A percentile compares a stretch with the other conserved stretches of the same genome.
phyloP scores from a whole-genome alignment of 1,140 invertebrate genomes.

The Drosophila grimshawi region DNA sequence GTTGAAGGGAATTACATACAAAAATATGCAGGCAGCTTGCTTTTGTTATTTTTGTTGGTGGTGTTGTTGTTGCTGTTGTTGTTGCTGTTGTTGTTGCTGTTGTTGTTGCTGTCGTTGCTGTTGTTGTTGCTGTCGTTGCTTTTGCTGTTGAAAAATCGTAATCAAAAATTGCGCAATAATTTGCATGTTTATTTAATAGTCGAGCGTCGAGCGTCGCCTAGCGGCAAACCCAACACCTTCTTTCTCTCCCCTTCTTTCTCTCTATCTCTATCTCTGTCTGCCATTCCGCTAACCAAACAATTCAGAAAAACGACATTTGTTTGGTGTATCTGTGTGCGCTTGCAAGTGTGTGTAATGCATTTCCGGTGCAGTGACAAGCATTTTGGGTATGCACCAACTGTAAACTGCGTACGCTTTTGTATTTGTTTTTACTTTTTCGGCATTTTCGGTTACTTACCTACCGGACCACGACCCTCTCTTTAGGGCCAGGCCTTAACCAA shows the following conservation, averaged over 20 bases:
- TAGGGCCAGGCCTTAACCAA: background rate
- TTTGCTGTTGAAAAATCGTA: conserved; percentile 65
- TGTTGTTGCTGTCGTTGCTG: conserved; percentile 25
- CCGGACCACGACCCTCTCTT: conserved; percentile 11
- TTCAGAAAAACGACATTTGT: conserved; percentile 52
- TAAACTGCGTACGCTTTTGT: conserved; percentile 52
- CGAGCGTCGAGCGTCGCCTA: conserved; percentile 29
- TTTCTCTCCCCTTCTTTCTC: background rate
- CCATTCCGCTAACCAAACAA: background rate
- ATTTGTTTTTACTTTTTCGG: conserved; percentile 52
- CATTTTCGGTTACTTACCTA: conserved; percentile 50
- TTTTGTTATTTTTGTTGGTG: background rate
- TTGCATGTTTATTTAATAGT: conserved; percentile 82
- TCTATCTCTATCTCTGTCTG: no score
- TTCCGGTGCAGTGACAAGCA: conserved; percentile 69
- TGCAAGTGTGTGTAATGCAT: conserved; percentile 29
- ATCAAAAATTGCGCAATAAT: conserved; percentile 83
- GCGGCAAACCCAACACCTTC: conserved; percentile 16
- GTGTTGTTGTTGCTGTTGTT: conserved; percentile 22
- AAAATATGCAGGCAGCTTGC: conserved; percentile 62
- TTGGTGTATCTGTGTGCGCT: conserved; percentile 7
- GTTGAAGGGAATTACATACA: conserved; percentile 62
- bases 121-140: background rate
- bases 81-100: conserved; percentile 17
- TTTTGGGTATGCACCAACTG: conserved; percentile 69